Conservation (phyloP, 2,797 vertebrate genomes). For the Mormyrops attenuatus region DNA sequence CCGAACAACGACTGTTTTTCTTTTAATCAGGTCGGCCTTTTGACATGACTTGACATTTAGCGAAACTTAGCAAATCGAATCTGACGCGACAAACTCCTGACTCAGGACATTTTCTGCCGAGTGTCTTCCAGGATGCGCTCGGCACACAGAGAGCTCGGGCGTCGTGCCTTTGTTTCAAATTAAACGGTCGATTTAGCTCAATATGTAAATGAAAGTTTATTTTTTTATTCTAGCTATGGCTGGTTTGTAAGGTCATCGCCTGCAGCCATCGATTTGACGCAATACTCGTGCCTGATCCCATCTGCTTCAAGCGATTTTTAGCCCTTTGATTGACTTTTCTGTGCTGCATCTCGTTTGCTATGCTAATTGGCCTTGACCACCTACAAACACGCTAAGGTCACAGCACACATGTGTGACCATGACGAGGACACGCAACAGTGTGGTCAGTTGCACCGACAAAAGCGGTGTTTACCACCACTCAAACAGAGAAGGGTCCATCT, state of each 20-base stretch:
- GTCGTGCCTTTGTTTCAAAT: neutral
- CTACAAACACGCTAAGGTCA: neutral
- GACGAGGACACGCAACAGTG: neutral
- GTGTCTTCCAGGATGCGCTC: neutral
- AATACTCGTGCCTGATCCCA: neutral
- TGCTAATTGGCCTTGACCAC: neutral
- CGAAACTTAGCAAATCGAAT: neutral
- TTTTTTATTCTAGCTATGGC: neutral
- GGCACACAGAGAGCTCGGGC: neutral
- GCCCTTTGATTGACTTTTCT: neutral
- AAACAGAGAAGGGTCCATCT: neutral
- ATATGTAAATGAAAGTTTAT: conserved; percentile 3
- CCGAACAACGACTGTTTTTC: neutral
- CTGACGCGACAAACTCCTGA: neutral
- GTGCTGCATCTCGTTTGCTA: neutral
- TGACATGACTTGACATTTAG: neutral
- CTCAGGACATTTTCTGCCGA: neutral
- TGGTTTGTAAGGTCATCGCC: neutral
- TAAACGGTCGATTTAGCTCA: neutral
- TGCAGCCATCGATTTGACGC: neutral
- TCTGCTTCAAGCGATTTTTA: neutral
- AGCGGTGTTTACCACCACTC: neutral
- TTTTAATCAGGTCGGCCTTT: neutral
- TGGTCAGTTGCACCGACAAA: neutral
- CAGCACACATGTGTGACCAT: neutral